These are phyloP conservation scores for Apeltes quadracus DNA, from an alignment of 2,113 vertebrate genomes.

Conservation along the genomic window DNA sequence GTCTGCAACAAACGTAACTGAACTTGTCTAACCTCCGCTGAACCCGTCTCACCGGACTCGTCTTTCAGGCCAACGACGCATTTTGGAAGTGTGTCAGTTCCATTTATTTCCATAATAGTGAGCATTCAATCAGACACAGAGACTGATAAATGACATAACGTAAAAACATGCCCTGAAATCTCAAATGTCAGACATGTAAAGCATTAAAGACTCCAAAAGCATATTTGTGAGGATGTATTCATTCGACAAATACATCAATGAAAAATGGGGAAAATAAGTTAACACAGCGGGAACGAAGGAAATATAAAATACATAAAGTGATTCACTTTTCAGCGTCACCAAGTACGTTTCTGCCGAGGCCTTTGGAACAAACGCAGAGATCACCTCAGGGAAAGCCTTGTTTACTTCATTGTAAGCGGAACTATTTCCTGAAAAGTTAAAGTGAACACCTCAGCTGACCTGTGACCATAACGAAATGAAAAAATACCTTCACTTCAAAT, in stretches of 20 bases:
- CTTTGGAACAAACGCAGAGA: conserved; percentile 37
- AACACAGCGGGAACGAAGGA: too few species aligned
- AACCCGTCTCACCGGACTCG: too few species aligned
- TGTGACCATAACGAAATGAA: conserved; percentile 19
- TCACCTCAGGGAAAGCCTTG: conserved; percentile 27
- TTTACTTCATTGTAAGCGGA: conserved; percentile 7
- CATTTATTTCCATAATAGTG: too few species aligned
- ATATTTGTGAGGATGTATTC: background rate
- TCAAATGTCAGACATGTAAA: background rate
- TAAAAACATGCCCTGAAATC: too few species aligned
- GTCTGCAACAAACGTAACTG: too few species aligned
- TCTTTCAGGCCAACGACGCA: too few species aligned
- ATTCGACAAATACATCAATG: background rate
- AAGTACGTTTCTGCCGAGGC: conserved; percentile 36
- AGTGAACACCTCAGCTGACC: conserved; percentile 27
- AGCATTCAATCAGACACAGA: too few species aligned
- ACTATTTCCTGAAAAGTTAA: conserved; percentile 14
- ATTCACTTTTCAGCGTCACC: too few species aligned
- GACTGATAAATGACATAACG: too few species aligned
- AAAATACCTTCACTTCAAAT: conserved; percentile 34
- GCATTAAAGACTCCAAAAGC: background rate
- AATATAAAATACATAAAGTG: too few species aligned
- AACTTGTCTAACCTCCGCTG: too few species aligned
- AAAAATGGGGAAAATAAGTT: background rate
- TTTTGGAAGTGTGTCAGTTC: too few species aligned